Percentiles rank a stretch among this genome's conserved stretches.
phyloP scores from a whole-genome alignment of 1,140 invertebrate species.

The Stenopsyche tienmushanensis region DNA sequence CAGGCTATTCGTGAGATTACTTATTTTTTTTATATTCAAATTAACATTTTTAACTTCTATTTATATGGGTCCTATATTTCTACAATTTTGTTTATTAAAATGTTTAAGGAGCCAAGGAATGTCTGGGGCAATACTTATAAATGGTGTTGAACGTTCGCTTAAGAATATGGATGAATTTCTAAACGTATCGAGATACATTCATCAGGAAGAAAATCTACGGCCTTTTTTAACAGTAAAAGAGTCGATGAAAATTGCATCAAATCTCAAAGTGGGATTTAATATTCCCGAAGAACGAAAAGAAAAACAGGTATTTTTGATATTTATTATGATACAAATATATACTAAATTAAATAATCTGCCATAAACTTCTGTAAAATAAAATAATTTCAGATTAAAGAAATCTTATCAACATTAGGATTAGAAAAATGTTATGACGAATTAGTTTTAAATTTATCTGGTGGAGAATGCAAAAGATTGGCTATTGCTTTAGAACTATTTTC shows the following conservation, averaged over 20 bases:
- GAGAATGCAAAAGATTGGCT: constrained; percentile 82
- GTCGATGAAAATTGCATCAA: constrained; percentile 78
- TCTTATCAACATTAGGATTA: constrained; percentile 70
- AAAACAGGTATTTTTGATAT: constrained; percentile 19
- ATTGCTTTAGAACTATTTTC: constrained; percentile 85
- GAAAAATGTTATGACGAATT: constrained; percentile 65
- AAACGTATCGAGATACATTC: constrained; percentile 74
- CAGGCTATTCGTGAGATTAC: constrained; percentile 74
- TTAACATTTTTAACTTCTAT: no score
- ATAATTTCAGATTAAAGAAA: constrained; percentile 63
- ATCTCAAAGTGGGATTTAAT: constrained; percentile 75
- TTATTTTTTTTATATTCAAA: no score
- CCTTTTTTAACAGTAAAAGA: constrained; percentile 81
- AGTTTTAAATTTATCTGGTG: constrained; percentile 77
- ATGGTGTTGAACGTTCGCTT: constrained; percentile 50
- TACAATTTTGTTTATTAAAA: no score
- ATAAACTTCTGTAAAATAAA: not conserved
- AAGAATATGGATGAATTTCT: constrained; percentile 48
- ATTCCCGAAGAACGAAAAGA: constrained; percentile 45
- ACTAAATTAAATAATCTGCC: not conserved
- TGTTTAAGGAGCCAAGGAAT: no score
- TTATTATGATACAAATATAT: not conserved
- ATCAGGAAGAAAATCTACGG: constrained; percentile 84
- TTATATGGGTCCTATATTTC: no score
- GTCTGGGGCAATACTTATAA: constrained; percentile 54